Conservation (phyloP, 1,140 invertebrate genomes). For the Drosophila littoralis region DNA sequence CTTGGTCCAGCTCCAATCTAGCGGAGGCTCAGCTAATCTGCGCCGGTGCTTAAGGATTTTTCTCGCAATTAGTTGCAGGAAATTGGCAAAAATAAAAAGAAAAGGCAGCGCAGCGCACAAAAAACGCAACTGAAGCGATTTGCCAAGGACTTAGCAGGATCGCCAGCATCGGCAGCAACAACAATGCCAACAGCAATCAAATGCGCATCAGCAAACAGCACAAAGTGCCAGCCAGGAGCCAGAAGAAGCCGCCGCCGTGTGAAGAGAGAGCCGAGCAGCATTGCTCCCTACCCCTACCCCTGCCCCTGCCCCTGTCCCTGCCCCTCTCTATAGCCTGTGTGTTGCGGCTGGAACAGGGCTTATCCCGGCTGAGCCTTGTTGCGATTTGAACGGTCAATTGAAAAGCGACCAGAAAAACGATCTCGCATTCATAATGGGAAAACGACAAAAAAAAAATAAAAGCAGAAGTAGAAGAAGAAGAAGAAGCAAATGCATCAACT, state of each 20-base stretch:
- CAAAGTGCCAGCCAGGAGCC: slow-evolving; percentile 38
- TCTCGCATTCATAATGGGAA: slow-evolving; percentile 46
- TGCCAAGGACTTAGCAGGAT: slow-evolving; percentile 69
- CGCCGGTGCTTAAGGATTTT: slow-evolving; percentile 69
- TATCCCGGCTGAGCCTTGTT: slow-evolving; percentile 82
- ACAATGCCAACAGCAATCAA: slow-evolving; percentile 61
- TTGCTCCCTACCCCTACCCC: slow-evolving; percentile 8
- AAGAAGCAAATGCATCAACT: slow-evolving; percentile 13
- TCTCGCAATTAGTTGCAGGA: slow-evolving; percentile 78
- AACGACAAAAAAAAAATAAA: not conserved
- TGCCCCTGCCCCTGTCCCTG: slow-evolving; percentile 13
- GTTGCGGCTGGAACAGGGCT: slow-evolving; percentile 71
- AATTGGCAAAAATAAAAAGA: slow-evolving; percentile 42
- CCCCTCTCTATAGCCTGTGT: slow-evolving; percentile 1
- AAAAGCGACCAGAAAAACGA: slow-evolving; percentile 76
- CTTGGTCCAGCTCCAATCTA: slow-evolving; percentile 1
- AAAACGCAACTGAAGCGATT: slow-evolving; percentile 64
- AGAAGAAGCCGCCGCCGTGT: not conserved
- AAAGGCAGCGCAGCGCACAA: slow-evolving; percentile 49
- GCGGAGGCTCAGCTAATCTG: slow-evolving; percentile 16
- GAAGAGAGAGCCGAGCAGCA: slow-evolving; percentile 2
- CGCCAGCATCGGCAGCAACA: slow-evolving; percentile 13
- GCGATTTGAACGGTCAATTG: slow-evolving; percentile 83
- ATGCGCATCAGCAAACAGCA: slow-evolving; percentile 75
- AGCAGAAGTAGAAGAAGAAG: not conserved